These are phyloP conservation scores for Chiloscyllium punctatum DNA, from an alignment of 2,797 vertebrate species.

Conservation along the genomic window DNA sequence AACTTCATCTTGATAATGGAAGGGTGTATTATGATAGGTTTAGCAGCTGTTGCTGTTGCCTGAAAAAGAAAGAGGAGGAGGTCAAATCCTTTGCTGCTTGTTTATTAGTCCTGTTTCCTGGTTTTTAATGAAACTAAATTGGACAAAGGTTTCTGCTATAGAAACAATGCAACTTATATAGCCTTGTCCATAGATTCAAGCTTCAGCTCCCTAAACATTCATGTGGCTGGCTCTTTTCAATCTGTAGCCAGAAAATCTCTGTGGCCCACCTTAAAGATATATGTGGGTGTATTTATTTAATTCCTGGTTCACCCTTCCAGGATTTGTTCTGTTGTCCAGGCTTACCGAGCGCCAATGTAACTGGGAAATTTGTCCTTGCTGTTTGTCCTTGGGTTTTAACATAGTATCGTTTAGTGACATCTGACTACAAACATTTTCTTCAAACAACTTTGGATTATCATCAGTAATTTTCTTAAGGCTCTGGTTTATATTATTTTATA, in stretches of 20 bases:
- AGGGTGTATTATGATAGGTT: not conserved
- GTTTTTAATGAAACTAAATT: conserved; percentile 26
- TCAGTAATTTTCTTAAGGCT: not conserved
- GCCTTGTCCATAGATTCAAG: not conserved
- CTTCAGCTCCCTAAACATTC: not conserved
- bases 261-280: not conserved
- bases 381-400: not conserved
- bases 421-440: not conserved
- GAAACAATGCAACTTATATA: not conserved
- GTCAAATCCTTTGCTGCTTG: conserved; percentile 20
- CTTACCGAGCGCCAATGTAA: not conserved
- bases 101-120: conserved; percentile 17
- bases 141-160: conserved; percentile 5
- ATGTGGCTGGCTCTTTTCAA: not conserved
- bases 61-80: not conserved
- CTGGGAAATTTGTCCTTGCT: not conserved
- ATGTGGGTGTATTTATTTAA: not conserved
- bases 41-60: conserved; percentile 18
- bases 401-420: not conserved
- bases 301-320: not conserved
- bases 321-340: not conserved
- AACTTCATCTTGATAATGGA: not conserved
- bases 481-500: not conserved
- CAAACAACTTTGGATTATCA: not conserved
- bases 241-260: not conserved